phyloP scores from a whole-genome alignment of 2,113 vertebrate genomes.

The Petroica traversi region DNA sequence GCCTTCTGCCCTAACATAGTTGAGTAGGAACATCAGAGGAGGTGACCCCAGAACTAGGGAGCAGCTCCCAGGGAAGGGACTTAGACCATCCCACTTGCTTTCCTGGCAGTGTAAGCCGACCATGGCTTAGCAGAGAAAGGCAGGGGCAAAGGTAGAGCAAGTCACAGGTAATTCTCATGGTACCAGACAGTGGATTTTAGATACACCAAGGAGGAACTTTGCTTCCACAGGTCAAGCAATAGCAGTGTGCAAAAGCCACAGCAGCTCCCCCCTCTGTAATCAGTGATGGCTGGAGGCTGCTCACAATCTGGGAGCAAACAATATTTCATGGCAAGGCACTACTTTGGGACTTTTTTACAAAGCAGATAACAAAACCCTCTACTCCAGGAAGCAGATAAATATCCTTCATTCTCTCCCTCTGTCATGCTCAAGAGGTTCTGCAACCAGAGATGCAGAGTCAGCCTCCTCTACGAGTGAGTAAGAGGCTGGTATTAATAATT shows the following conservation, averaged over 20 bases:
- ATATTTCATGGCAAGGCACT: neutral
- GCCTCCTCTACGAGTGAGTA: accelerated
- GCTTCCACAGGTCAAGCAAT: neutral
- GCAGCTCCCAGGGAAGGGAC: neutral
- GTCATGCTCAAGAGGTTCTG: neutral
- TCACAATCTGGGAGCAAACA: neutral
- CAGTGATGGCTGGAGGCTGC: neutral
- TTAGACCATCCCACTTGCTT: neutral
- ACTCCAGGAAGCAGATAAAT: neutral
- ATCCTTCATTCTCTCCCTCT: neutral
- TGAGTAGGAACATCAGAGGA: neutral
- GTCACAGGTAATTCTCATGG: neutral
- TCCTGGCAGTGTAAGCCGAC: neutral
- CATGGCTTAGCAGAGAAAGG: neutral
- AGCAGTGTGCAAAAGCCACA: accelerated
- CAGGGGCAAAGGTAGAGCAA: neutral
- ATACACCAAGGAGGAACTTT: neutral
- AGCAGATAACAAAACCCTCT: neutral
- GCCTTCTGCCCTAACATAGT: neutral
- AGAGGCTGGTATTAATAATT: neutral
- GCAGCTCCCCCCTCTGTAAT: neutral
- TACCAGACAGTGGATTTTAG: neutral
- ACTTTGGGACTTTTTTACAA: neutral
- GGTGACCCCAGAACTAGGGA: neutral
- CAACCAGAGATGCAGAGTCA: neutral